phyloP scores from a whole-genome alignment of 2,888 invertebrate genomes.

The Aproaerema taeniolella region DNA sequence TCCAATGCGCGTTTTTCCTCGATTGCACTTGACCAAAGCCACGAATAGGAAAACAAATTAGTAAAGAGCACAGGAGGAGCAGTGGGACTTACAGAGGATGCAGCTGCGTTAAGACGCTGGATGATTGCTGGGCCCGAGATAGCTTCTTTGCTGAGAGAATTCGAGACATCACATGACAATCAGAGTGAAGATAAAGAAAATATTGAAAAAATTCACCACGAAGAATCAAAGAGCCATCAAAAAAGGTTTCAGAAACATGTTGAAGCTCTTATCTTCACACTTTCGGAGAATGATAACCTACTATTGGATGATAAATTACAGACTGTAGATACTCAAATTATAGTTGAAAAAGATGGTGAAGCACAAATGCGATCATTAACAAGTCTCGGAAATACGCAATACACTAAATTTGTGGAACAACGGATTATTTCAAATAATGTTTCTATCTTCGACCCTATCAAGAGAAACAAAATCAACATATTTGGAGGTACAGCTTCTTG shows the following conservation, averaged over 20 bases:
- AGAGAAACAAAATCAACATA: conserved; percentile 12
- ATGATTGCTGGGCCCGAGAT: conserved; percentile 18
- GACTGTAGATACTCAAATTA: neutral
- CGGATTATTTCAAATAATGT: conserved; percentile 15
- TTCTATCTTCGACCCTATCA: conserved; percentile 14
- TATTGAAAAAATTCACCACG: conserved; percentile 6
- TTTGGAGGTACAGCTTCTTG: too few species aligned
- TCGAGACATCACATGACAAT: neutral
- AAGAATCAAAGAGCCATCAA: conserved; percentile 18
- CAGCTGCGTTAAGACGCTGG: conserved; percentile 16
- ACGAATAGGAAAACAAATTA: conserved; percentile 15
- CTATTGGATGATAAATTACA: neutral
- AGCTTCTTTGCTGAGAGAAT: conserved; percentile 5
- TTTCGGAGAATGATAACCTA: neutral
- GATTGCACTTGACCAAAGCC: conserved; percentile 16
- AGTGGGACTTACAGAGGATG: conserved; percentile 15
- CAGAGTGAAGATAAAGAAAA: neutral
- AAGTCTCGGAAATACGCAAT: conserved; percentile 13
- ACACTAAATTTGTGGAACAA: conserved; percentile 14
- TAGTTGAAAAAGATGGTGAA: conserved; percentile 15
- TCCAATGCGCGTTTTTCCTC: conserved; percentile 15
- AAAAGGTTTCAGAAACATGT: conserved; percentile 18
- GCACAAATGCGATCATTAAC: conserved; percentile 14
- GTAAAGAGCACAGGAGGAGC: conserved; percentile 11
- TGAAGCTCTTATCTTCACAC: neutral